Conservation (phyloP, 2,797 vertebrate genomes). For the Anabas testudineus region DNA sequence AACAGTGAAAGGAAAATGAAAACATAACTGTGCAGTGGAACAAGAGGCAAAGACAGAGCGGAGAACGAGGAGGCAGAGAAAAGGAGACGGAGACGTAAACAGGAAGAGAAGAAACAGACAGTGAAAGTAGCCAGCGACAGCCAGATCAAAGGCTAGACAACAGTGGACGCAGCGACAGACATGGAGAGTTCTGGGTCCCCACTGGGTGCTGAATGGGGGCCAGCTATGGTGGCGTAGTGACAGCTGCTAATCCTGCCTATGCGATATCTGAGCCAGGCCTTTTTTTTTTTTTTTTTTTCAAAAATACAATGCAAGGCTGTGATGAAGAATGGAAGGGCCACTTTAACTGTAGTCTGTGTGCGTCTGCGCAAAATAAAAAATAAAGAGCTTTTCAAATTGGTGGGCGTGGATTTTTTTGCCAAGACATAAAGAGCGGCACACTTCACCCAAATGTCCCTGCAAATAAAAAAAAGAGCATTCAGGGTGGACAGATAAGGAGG, state of each 20-base stretch:
- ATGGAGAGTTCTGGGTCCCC: constrained; percentile 73
- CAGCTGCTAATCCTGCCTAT: constrained; percentile 91
- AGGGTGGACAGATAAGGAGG: constrained; percentile 27
- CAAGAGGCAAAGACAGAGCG: constrained; percentile 17
- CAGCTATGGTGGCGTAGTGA: constrained; percentile 78
- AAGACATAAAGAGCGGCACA: constrained; percentile 70
- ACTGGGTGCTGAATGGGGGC: constrained; percentile 68
- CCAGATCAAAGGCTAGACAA: constrained; percentile 52
- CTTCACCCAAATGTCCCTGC: constrained; percentile 52
- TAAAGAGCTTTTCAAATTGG: constrained; percentile 58
- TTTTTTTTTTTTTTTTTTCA: too few relatives aligned
- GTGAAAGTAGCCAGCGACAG: constrained; percentile 51
- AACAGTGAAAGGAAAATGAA: constrained; percentile 37
- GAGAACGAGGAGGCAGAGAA: too few relatives aligned
- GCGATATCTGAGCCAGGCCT: constrained; percentile 92
- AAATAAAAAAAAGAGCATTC: constrained; percentile 60
- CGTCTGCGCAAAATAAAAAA: constrained; percentile 32
- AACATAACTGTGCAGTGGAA: constrained; percentile 39
- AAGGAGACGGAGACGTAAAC: constrained; percentile 12
- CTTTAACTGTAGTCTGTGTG: constrained; percentile 38
- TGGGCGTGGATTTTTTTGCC: constrained; percentile 56
- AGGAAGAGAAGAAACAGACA: constrained; percentile 36
- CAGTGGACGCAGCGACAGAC: constrained; percentile 65
- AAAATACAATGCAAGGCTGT: constrained; percentile 88
- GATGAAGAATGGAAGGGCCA: constrained; percentile 82